Conservation (phyloP, 2,113 vertebrate genomes). For the Myotis lucifugus region DNA sequence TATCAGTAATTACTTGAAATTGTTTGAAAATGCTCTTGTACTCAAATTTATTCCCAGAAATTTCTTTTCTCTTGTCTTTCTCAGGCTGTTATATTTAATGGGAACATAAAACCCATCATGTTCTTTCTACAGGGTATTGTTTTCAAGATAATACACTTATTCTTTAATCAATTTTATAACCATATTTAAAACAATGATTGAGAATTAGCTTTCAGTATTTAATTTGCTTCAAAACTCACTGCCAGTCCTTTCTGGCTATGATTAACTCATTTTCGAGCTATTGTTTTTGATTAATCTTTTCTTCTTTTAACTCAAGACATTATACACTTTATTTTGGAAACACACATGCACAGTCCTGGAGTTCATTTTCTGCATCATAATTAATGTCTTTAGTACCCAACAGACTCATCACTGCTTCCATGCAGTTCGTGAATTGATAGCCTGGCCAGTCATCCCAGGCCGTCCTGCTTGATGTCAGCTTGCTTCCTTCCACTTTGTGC, state of each 20-base stretch:
- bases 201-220: conserved; percentile 12
- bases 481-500: neutral
- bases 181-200: conserved; percentile 22
- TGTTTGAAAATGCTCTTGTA: neutral
- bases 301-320: conserved; percentile 12
- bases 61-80: conserved; percentile 13
- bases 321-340: neutral
- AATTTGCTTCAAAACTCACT: neutral
- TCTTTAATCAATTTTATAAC: conserved; percentile 10
- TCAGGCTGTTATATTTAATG: neutral
- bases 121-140: neutral
- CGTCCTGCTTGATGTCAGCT: neutral
- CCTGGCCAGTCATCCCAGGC: neutral
- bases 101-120: neutral
- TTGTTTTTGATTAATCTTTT: conserved; percentile 30
- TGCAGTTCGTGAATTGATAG: neutral
- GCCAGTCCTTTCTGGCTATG: neutral
- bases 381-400: neutral
- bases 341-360: neutral
- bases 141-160: neutral
- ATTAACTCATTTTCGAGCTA: neutral
- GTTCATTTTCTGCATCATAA: conserved; percentile 26
- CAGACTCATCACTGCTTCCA: neutral
- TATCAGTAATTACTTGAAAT: neutral
- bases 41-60: conserved; percentile 2